Evolutionary conservation across 1,140 invertebrate genomes (phyloP), one percentile per base, ranked within the genome.

Genomic region (Leguminivora glycinivorella): DNA sequence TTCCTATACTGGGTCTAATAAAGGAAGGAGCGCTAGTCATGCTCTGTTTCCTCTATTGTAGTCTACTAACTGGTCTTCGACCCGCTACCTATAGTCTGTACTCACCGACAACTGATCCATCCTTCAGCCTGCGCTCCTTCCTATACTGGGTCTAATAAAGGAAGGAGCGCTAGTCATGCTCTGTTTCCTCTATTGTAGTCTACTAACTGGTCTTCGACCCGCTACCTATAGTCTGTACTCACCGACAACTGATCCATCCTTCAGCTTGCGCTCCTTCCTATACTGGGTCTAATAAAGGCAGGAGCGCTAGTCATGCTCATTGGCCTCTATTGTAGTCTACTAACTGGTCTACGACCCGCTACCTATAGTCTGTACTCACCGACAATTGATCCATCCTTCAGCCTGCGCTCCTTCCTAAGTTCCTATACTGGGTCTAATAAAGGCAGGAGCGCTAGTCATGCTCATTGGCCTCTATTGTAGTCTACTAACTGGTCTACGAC

Each of bases 351-450:
- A 4, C 29, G 29, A 4, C 7, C 29, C 7, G 3, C 29, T 31
- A 7, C 29, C 38, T 40, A 12, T 10, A 5, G 10, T 43, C 40
- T 43, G 96, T 77, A 52, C 38, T 94, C 92, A 89, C 95, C 95
- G 69, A 96, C 93, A 69, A 96, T 95, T 3, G 95, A 96, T 68
- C 96, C 96, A 89, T 97, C 96, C 83, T 96, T 94, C 0, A 97
- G 91, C 67, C 96, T 93, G 84, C 96, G 96, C 84, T 97, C 96
- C 89, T 97, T 97, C n/a, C n/a, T n/a, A n/a, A n/a, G n/a, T n/a
- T n/a, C n/a, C 96, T 93, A 83, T 96, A 98, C 83, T 98, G 93
- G 0, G 97, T 98, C 90, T 97, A 96, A 84, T 95, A 98, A 70
- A 95, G 93, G 91, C 96, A 97, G 88, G 95, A 96, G 29, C 96